Evolutionary conservation across 35 echinoderm and acorn worm species (phyloP).

Genomic region (Amphiura filiformis): DNA sequence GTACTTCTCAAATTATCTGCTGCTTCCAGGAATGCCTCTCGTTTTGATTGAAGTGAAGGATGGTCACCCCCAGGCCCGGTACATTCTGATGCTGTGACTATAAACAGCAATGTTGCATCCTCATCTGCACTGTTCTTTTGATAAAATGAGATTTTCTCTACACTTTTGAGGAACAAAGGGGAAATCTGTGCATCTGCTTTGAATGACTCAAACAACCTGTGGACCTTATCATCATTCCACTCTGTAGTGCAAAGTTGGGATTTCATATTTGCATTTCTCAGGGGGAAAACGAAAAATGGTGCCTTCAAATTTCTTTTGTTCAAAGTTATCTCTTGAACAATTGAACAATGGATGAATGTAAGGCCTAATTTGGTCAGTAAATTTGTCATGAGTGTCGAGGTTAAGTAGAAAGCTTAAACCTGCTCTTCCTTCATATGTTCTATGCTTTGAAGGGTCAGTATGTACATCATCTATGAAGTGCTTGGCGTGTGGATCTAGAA

Average conservation of each 20-base stretch:
- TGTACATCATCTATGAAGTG: too few relatives aligned
- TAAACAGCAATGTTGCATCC: not conserved
- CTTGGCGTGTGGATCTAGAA: too few relatives aligned
- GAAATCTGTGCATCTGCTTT: conserved; percentile 22
- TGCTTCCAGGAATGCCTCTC: not conserved
- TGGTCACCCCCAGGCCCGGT: too few relatives aligned
- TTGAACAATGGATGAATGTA: conserved; percentile 32
- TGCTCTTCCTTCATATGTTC: too few relatives aligned
- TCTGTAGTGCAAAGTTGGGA: not conserved
- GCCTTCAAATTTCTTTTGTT: conserved; percentile 1
- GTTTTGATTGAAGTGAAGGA: not conserved
- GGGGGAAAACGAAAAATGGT: conserved; percentile 72
- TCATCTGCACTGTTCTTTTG: not conserved
- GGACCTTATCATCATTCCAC: not conserved
- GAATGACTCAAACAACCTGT: conserved; percentile 5
- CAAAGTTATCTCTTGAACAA: conserved; percentile 7
- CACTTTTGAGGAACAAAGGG: conserved; percentile 20
- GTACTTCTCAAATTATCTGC: not conserved
- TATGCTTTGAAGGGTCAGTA: too few relatives aligned
- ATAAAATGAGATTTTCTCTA: conserved; percentile 1
- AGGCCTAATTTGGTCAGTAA: conserved; percentile 49
- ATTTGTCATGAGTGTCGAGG: too few relatives aligned
- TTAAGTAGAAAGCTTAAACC: too few relatives aligned
- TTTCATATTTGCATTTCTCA: not conserved
- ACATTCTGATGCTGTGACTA: not conserved